Evolutionary conservation across 2,113 vertebrate species (phyloP).

Genomic region (Panthera tigris): DNA sequence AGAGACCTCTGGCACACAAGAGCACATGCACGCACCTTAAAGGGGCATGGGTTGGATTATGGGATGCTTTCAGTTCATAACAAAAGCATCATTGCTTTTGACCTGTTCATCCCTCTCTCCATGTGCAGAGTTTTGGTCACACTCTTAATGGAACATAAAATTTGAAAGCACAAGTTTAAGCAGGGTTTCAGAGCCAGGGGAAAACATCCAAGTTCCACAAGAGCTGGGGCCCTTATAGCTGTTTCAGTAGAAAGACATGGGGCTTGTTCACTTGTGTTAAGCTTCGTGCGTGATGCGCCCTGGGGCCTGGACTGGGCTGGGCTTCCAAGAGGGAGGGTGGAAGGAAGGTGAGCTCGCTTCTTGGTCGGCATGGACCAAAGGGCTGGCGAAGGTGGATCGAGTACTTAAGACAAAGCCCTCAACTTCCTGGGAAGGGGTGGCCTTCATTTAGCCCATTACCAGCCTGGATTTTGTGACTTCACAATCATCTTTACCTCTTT

Average conservation of each 20-base stretch:
- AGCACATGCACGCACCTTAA: background rate
- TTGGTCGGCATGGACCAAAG: background rate
- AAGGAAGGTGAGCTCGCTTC: background rate
- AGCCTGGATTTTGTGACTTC: background rate
- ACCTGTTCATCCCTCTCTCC: background rate
- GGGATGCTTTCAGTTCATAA: background rate
- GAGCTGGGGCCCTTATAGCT: background rate
- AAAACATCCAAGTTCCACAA: background rate
- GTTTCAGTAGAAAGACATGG: background rate
- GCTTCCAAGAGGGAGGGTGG: background rate
- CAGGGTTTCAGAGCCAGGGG: background rate
- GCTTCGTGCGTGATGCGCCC: background rate
- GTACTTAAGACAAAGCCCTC: background rate
- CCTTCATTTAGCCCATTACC: background rate
- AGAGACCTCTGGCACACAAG: background rate
- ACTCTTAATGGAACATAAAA: background rate
- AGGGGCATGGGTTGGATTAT: background rate
- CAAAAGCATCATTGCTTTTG: constrained; percentile 26
- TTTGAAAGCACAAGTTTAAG: background rate
- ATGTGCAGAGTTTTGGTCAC: background rate
- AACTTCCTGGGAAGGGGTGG: background rate
- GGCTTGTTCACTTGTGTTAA: background rate
- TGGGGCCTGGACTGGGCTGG: background rate
- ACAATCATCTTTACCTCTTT: background rate
- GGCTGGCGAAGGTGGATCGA: background rate